Conservation (phyloP, 2,888 invertebrate species). For the Dendrolimus pini region DNA sequence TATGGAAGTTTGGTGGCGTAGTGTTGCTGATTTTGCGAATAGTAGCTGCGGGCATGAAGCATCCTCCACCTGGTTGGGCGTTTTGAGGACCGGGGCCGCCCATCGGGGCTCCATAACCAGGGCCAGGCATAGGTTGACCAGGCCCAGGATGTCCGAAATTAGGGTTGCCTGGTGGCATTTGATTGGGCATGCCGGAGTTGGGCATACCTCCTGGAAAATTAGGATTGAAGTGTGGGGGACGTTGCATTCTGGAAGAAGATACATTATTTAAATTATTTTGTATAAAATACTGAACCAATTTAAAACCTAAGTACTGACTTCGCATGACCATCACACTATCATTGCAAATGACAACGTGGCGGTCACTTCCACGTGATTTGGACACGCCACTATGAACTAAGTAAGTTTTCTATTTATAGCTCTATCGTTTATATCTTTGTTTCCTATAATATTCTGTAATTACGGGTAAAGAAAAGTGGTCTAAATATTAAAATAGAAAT, state of each 20-base stretch:
- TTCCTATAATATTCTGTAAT: too few species aligned
- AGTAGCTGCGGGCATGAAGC: constrained; percentile 45
- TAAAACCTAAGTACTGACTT: too few species aligned
- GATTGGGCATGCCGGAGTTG: constrained; percentile 9
- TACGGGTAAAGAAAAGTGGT: too few species aligned
- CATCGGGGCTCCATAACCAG: constrained; percentile 21
- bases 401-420: too few species aligned
- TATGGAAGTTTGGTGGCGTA: constrained; percentile 31
- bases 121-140: constrained; percentile 24
- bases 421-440: too few species aligned
- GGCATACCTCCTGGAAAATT: constrained; percentile 19
- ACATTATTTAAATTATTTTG: background rate
- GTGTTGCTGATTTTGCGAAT: constrained; percentile 41
- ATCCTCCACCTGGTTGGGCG: constrained; percentile 27
- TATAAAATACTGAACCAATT: too few species aligned
- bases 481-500: too few species aligned
- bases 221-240: constrained; percentile 35
- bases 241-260: constrained; percentile 49
- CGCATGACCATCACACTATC: too few species aligned
- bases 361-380: too few species aligned
- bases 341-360: too few species aligned
- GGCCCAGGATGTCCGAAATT: constrained; percentile 13
- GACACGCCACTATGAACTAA: too few species aligned
- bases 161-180: constrained; percentile 14
- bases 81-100: constrained; percentile 21